Base-by-base conservation (phyloP, 2,797 vertebrate genomes). In the Odontamblyopus rebecca region DNA sequence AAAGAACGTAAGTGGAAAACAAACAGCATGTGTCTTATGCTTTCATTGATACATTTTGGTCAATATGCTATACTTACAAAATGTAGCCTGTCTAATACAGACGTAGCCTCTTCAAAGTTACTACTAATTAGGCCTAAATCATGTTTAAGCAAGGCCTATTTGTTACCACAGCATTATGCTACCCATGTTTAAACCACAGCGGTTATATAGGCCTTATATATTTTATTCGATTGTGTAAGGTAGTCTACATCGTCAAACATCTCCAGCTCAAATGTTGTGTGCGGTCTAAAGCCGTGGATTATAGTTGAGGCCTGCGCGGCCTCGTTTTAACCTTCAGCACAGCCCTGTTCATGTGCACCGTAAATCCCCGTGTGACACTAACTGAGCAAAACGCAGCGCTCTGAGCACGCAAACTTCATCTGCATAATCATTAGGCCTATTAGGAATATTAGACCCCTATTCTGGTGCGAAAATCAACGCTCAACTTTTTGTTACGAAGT, bases 1-100 rank as follows among this genome's bases (percentile, higher is more conserved):
- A 90, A 76, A 91, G 92, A 85, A 76, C 82, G 93, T 94, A 69
- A 94, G 93, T 93, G 13, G 6, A 18, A 50, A 29, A 65, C 23
- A 12, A 1, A 2, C 0, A 15, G 35, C 3, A 2, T 35, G 35
- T 5, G 12, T 26, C 1, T 66, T 26, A 38, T 8, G 4, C 35
- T 32, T 5, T 6, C 7, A 54, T 19, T 16, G 6, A 54, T 9
- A n/a, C 3, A 54, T 54, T 9, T 23, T 8, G 11, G 3, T 26
- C n/a, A 26, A 23, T 57, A 4, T 48, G 35, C 35, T 9, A 38
- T 6, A 54, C 19, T n/a, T 54, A 23, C 1, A 54, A 23, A n/a
- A 54, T n/a, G 44, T 48, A 4, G 41, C 41, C 13, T 13, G 8
- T 65, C 30, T 38, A n/a, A 38, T 62, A 61, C 59, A 12, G 9